phyloP scores from a whole-genome alignment of 2,113 vertebrate genomes.

The Mystacornis crossleyi region DNA sequence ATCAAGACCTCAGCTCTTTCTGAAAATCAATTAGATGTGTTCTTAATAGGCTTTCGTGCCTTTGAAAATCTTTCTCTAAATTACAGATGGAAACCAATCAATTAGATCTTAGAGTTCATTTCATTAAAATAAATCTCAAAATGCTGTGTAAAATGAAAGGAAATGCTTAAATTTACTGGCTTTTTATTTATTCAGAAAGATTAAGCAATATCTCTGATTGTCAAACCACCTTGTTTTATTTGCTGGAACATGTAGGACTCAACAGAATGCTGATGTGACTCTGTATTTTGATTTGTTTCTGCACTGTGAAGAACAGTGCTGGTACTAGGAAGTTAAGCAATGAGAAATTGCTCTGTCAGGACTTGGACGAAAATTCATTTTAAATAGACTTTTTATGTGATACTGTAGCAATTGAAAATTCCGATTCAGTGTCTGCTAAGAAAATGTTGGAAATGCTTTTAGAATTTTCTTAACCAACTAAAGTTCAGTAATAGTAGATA shows the following conservation, averaged over 20 bases:
- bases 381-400: neutral
- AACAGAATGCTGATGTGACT: conserved; percentile 14
- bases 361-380: conserved; percentile 39
- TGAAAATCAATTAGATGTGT: neutral
- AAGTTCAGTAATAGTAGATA: neutral
- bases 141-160: conserved; percentile 18
- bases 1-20: neutral
- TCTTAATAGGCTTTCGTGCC: neutral
- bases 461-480: neutral
- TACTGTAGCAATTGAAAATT: neutral
- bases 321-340: conserved; percentile 13
- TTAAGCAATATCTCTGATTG: neutral
- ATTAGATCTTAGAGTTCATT: neutral
- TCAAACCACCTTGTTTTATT: conserved; percentile 24
- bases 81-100: conserved; percentile 2
- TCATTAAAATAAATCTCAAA: conserved; percentile 3
- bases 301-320: neutral
- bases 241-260: neutral
- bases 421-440: conserved; percentile 26
- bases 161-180: neutral
- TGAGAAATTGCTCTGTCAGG: conserved; percentile 49
- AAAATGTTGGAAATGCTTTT: conserved; percentile 11
- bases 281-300: conserved; percentile 35
- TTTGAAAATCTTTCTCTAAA: neutral
- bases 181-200: conserved; percentile 37